Evolutionary conservation across 2,113 vertebrate genomes (phyloP).

Genomic region (Sorex araneus): DNA sequence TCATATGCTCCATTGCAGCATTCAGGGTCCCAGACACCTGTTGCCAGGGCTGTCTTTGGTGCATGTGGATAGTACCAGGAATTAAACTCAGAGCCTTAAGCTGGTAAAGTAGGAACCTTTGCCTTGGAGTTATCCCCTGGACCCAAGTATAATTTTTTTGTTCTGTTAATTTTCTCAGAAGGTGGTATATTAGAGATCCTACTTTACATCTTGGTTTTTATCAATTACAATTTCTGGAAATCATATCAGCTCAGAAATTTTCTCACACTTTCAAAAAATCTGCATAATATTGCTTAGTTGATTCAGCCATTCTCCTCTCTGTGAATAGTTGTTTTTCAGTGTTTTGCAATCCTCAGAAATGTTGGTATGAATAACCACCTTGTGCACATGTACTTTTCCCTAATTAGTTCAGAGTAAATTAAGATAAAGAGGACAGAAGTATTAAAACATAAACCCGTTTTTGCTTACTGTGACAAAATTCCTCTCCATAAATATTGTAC

Average conservation of each 20-base stretch:
- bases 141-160: constrained; percentile 16
- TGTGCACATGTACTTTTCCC: background rate
- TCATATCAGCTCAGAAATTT: constrained; percentile 51
- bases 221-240: constrained; percentile 16
- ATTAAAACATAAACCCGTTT: constrained; percentile 7
- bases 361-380: background rate
- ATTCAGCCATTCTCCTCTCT: background rate
- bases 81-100: no score
- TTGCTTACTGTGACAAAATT: constrained; percentile 35
- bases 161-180: constrained; percentile 1
- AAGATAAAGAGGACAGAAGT: constrained; percentile 16
- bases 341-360: constrained; percentile 17
- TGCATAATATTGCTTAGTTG: background rate
- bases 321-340: background rate
- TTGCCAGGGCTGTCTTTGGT: no score
- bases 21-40: no score
- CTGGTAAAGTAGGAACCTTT: no score
- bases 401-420: constrained; percentile 2
- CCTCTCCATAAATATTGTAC: background rate
- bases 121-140: no score
- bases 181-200: background rate
- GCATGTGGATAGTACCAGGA: no score
- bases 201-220: constrained; percentile 35
- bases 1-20: no score
- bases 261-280: constrained; percentile 20